A percentile compares a stretch with the other conserved stretches of the same genome.
Conservation (phyloP, 2,888 invertebrate species). For the Andrena bicolor region DNA sequence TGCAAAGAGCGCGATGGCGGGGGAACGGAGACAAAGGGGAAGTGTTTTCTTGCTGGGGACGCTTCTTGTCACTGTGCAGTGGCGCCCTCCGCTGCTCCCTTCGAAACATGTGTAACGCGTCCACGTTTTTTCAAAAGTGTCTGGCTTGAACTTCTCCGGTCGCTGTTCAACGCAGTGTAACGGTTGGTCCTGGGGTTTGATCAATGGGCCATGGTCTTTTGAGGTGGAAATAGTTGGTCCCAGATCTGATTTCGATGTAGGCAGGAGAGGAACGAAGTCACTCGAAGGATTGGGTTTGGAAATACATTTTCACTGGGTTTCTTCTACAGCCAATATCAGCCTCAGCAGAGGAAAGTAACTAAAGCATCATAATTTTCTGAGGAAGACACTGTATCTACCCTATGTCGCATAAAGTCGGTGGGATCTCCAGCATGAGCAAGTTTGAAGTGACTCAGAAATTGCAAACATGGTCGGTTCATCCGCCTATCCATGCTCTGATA, state of each 20-base stretch:
- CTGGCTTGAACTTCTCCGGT: conserved; percentile 16
- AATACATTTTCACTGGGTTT: no score
- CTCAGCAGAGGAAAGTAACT: no score
- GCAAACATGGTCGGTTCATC: conserved; percentile 17
- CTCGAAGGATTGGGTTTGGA: no score
- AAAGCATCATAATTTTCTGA: no score
- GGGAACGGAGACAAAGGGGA: conserved; percentile 58
- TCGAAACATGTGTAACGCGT: conserved; percentile 43
- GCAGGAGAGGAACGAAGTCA: no score
- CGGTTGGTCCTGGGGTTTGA: not conserved
- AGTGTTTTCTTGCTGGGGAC: conserved; percentile 25
- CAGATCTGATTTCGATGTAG: no score
- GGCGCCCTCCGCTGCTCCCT: conserved; percentile 76
- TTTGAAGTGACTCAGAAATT: no score
- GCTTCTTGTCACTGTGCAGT: conserved; percentile 74
- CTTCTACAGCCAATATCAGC: no score
- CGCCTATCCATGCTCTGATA: conserved; percentile 68
- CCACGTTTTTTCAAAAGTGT: conserved; percentile 41
- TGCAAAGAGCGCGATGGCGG: conserved; percentile 25
- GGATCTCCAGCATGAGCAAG: no score
- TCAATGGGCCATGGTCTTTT: not conserved
- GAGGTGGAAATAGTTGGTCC: not conserved
- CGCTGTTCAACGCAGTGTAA: not conserved
- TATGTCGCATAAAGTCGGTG: no score
- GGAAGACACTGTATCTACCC: no score